Percentiles rank a stretch among this genome's conserved stretches.
phyloP scores from a whole-genome alignment of 2,113 vertebrate genomes.

The Sturnus vulgaris region DNA sequence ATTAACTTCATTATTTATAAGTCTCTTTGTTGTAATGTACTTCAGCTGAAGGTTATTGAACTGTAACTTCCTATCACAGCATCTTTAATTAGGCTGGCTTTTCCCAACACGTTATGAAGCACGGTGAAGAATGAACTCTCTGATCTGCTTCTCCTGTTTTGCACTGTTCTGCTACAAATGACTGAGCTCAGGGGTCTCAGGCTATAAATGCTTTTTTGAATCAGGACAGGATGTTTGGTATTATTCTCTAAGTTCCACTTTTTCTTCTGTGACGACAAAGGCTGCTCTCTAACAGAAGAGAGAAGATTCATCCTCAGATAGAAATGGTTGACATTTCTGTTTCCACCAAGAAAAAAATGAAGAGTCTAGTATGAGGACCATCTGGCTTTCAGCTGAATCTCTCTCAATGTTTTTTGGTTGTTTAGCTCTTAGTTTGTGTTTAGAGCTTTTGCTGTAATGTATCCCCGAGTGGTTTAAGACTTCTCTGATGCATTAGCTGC shows the following conservation, averaged over 20 bases:
- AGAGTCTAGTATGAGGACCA: background rate
- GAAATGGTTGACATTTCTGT: background rate
- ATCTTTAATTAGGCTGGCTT: slow-evolving; percentile 38
- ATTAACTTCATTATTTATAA: slow-evolving; percentile 33
- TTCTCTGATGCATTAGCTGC: background rate
- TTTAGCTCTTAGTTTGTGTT: background rate
- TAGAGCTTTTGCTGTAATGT: background rate
- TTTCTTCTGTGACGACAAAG: background rate
- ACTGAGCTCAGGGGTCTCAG: background rate
- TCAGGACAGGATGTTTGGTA: background rate
- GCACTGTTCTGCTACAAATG: background rate
- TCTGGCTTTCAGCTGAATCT: background rate
- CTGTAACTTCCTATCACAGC: slow-evolving; percentile 28
- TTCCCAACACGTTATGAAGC: background rate
- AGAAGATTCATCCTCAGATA: background rate
- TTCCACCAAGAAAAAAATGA: background rate
- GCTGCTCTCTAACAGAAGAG: background rate
- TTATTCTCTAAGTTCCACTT: background rate
- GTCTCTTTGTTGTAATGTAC: background rate
- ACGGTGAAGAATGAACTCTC: background rate
- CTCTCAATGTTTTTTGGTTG: background rate
- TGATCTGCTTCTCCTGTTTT: background rate
- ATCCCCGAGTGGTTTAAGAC: background rate
- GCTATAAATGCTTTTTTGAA: background rate
- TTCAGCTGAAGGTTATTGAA: slow-evolving; percentile 35